Conservation (phyloP, 2,113 vertebrate genomes). For the Plectropomus leopardus region DNA sequence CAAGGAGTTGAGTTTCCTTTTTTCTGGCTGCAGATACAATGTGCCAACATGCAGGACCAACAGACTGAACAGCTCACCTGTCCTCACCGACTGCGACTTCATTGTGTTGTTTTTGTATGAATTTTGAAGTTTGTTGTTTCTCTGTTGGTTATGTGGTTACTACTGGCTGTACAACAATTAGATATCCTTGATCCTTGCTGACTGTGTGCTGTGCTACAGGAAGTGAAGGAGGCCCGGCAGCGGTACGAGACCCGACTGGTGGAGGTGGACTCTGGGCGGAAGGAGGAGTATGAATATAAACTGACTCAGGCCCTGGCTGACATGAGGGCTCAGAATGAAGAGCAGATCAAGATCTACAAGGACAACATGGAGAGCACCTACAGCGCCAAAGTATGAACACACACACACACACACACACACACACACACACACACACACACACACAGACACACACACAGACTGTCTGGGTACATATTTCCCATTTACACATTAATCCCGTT, state of each 20-base stretch:
- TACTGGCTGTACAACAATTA: too few species aligned
- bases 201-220: conserved; percentile 75
- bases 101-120: too few species aligned
- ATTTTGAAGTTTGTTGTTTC: too few species aligned
- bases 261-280: conserved; percentile 89
- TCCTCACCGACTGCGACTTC: too few species aligned
- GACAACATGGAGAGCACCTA: conserved; percentile 90
- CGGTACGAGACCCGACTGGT: conserved; percentile 87
- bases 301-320: conserved; percentile 88
- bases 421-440: neutral
- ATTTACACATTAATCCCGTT: neutral
- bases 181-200: neutral
- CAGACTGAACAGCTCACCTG: too few species aligned
- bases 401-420: neutral
- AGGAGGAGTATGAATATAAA: conserved; percentile 90
- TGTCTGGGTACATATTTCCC: neutral
- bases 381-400: conserved; percentile 82
- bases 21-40: too few species aligned
- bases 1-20: too few species aligned
- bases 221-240: conserved; percentile 88
- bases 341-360: conserved; percentile 89
- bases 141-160: too few species aligned
- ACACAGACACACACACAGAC: neutral
- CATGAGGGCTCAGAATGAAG: conserved; percentile 89
- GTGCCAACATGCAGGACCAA: too few species aligned